Percentiles rank a stretch among this genome's conserved stretches.
Conservation (phyloP, 2,113 vertebrate species). For the Protomyctophum bolini region DNA sequence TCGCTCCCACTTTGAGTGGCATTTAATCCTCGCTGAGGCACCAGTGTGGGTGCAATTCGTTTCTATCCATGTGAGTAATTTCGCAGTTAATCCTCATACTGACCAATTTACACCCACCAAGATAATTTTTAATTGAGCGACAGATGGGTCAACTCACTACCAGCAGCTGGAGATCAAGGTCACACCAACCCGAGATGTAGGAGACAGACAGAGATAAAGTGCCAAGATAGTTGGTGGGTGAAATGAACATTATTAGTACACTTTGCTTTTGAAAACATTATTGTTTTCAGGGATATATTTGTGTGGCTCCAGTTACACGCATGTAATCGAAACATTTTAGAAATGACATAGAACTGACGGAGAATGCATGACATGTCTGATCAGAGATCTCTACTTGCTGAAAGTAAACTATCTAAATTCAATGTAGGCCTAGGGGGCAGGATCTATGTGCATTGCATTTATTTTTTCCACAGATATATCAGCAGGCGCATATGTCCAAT, state of each 20-base stretch:
- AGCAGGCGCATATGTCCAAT: too few relatives aligned
- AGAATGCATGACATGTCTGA: not conserved
- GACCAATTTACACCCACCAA: conserved; percentile 63
- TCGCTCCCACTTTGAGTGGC: conserved; percentile 43
- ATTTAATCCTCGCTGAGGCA: conserved; percentile 56
- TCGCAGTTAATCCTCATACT: conserved; percentile 73
- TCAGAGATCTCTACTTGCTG: too few relatives aligned
- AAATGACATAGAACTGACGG: not conserved
- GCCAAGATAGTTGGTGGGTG: conserved; percentile 8
- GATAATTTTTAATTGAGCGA: conserved; percentile 76
- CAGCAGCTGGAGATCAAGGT: conserved; percentile 80
- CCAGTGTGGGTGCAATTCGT: conserved; percentile 65
- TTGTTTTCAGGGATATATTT: conserved; percentile 5
- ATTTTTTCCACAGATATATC: too few relatives aligned
- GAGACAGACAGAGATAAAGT: conserved; percentile 37
- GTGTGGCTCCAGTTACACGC: not conserved
- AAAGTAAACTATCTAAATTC: too few relatives aligned
- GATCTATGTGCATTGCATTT: too few relatives aligned
- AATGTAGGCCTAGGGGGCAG: too few relatives aligned
- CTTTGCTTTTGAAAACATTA: conserved; percentile 10
- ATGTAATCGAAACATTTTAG: not conserved
- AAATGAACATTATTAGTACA: not conserved
- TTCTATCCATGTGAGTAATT: conserved; percentile 64
- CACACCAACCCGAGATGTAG: conserved; percentile 59
- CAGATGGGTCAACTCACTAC: conserved; percentile 72